Percentiles rank a stretch among this genome's conserved stretches.
These are phyloP conservation scores for Typhlichthys eigenmanni DNA, from an alignment of 2,797 vertebrate species.

Conservation along the genomic window DNA sequence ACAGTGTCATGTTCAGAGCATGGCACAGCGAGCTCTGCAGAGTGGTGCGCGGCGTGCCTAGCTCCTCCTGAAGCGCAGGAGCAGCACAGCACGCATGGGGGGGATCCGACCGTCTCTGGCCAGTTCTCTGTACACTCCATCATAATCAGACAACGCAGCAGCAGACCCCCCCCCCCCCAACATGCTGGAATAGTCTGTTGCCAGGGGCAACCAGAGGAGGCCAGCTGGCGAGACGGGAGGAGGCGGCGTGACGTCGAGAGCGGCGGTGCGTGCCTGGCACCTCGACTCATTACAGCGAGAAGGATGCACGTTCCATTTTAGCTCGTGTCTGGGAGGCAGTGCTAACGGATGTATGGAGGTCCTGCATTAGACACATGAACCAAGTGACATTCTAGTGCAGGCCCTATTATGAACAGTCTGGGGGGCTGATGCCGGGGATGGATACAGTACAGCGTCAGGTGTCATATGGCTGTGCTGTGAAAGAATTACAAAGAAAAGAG, in stretches of 20 bases:
- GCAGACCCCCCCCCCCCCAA: constrained; percentile 37
- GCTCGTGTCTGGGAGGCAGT: constrained; percentile 11
- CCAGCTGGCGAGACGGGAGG: constrained; percentile 27
- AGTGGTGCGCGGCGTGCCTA: constrained; percentile 34
- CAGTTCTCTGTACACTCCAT: constrained; percentile 33
- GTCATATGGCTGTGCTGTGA: not conserved
- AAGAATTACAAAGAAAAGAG: not conserved
- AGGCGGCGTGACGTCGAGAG: constrained; percentile 6
- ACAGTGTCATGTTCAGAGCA: constrained; percentile 12
- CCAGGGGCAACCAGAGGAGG: constrained; percentile 58
- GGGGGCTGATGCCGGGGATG: too few relatives aligned
- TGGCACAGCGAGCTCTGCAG: constrained; percentile 3
- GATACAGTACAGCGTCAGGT: not conserved
- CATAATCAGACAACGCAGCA: constrained; percentile 44
- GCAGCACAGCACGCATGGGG: constrained; percentile 14
- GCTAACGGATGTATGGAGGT: constrained; percentile 6
- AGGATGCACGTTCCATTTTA: constrained; percentile 39
- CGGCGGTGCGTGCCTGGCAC: constrained; percentile 28
- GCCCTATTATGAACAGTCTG: not conserved
- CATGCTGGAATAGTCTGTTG: constrained; percentile 58
- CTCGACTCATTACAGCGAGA: constrained; percentile 29
- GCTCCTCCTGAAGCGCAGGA: too few relatives aligned
- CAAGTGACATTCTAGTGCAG: too few relatives aligned
- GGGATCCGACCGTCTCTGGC: constrained; percentile 55
- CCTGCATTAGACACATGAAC: not conserved